A percentile compares a stretch with the other conserved stretches of the same genome.
Conservation (phyloP, 2,113 vertebrate species). For the Callipepla californica region DNA sequence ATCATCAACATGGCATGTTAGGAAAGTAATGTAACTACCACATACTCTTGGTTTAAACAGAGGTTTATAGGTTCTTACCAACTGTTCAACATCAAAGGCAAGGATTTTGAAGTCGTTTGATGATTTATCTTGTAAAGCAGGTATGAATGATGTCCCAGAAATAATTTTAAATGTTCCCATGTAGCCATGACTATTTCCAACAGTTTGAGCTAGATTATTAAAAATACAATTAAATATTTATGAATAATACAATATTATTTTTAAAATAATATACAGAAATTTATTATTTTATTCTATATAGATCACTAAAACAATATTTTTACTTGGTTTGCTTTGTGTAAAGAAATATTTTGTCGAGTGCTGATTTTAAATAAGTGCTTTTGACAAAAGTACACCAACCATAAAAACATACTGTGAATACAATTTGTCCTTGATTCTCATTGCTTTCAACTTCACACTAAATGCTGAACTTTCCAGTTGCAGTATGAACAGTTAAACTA, state of each 20-base stretch:
- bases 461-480: not conserved
- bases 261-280: not conserved
- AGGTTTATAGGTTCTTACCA: conserved; percentile 71
- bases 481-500: not conserved
- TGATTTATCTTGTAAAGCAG: conserved; percentile 71
- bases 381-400: not conserved
- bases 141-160: conserved; percentile 73
- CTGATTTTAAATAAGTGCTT: not conserved
- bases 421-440: not conserved
- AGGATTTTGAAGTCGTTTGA: conserved; percentile 81
- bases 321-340: not conserved
- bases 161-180: conserved; percentile 74
- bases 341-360: not conserved
- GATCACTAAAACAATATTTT: not conserved
- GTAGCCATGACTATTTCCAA: conserved; percentile 14
- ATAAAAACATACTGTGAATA: not conserved
- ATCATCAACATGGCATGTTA: not conserved
- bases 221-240: not conserved
- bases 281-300: not conserved
- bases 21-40: not conserved
- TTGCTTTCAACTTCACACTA: not conserved
- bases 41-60: not conserved
- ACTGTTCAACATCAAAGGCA: conserved; percentile 80
- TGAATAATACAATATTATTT: too few species aligned
- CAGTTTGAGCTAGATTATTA: conserved; percentile 42